Base-by-base conservation (phyloP, 2,888 invertebrate species). In the Apamea crenata region DNA sequence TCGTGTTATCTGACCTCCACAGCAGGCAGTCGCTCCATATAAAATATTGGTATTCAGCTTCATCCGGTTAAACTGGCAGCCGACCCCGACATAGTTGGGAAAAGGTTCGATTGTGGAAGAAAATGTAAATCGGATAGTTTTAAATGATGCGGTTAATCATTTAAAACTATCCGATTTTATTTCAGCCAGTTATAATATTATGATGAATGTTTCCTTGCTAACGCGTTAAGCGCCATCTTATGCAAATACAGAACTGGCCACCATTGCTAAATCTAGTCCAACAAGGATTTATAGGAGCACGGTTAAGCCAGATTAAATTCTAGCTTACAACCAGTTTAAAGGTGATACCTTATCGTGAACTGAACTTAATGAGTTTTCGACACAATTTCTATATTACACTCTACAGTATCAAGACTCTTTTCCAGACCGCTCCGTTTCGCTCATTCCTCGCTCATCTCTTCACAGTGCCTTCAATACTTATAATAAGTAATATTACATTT, bases 281-380 rank as follows among this genome's bases (percentile, higher is more conserved):
- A 69, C 74, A 69, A 77, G 71, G 72, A 86, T 86, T 86, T 87
- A 86, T 82, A 65, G 72, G 53, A 77, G 63, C 77, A 70, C 32
- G 61, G 81, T 77, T 85, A 72, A 87, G 88, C 85, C 82, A 82
- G 82, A 85, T 85, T 82, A 78, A 85, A 87, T 78, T 77, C 88
- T 67, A 80, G 63, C 84, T 84, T 65, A 86, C 65, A 87, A 87
- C 81, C 81, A 36, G 75, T 65, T 56, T 81, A 71, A 85, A 70
- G 77, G 81, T 77, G 87, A 84, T 87, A 85, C 29, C 77, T 72
- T 84, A 77, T 81, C 77, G 56, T 59, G 63, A 72, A 69, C 47
- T 68, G 61, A 84, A 56, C 47, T 67, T 73, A 85, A 84, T 87
- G 81, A 84, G 81, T 67, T 87, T 85, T 87, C 77, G 74, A 71